Percentiles rank a stretch among this genome's conserved stretches.
Conservation (phyloP, 2,888 invertebrate species). For the Esperia sulphurella region DNA sequence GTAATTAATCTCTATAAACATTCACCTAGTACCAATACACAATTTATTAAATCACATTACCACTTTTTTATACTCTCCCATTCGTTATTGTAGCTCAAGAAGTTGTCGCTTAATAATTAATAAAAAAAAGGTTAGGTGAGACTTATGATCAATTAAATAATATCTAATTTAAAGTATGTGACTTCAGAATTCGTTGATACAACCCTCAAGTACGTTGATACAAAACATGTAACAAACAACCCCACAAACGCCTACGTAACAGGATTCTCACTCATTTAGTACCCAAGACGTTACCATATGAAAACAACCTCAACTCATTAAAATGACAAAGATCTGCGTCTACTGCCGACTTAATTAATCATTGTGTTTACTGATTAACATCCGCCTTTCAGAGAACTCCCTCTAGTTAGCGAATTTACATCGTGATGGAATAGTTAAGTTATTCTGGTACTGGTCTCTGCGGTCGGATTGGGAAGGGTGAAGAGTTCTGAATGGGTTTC, state of each 20-base stretch:
- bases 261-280: background rate
- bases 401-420: slow-evolving; percentile 59
- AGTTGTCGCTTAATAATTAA: no score
- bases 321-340: slow-evolving; percentile 68
- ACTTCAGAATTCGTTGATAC: no score
- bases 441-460: slow-evolving; percentile 18
- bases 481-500: background rate
- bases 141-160: no score
- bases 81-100: no score
- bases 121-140: no score
- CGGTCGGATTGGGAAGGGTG: background rate
- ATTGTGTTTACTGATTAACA: slow-evolving; percentile 70
- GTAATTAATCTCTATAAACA: no score
- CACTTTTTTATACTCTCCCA: no score
- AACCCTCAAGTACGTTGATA: background rate
- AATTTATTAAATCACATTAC: no score
- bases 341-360: slow-evolving; percentile 67
- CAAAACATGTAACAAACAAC: background rate
- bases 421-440: slow-evolving; percentile 58
- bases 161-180: no score
- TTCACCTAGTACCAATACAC: no score
- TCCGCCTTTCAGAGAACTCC: slow-evolving; percentile 52
- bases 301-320: slow-evolving; percentile 56
- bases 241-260: background rate
- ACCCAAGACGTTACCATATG: slow-evolving; percentile 44